Conservation (phyloP, 2,113 vertebrate species). For the Plotosus lineatus region DNA sequence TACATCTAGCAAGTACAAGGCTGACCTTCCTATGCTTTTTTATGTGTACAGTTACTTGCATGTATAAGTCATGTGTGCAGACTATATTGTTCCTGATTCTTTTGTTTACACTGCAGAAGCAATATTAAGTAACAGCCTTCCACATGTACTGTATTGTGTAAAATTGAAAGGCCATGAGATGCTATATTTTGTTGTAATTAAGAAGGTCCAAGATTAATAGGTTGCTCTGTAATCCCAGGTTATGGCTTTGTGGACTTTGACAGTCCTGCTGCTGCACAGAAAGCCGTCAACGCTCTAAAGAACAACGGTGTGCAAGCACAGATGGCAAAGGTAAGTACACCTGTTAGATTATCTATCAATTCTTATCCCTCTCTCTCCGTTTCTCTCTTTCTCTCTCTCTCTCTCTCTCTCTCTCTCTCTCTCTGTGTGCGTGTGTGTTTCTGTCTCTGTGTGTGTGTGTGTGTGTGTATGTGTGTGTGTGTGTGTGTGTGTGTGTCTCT, state of each 20-base stretch:
- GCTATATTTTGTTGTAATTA: not conserved
- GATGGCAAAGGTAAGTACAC: constrained; percentile 93
- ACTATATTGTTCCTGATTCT: not conserved
- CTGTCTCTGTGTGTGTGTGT: not conserved
- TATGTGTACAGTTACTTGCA: not conserved
- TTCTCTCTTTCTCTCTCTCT: not conserved
- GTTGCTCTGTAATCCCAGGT: constrained; percentile 74
- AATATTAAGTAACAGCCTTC: not conserved
- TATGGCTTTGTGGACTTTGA: constrained; percentile 99
- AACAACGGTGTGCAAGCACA: constrained; percentile 93
- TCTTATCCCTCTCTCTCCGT: not conserved
- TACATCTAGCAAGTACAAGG: no score
- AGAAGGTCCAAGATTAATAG: constrained; percentile 24
- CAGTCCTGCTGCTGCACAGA: constrained; percentile 94
- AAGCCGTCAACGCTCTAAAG: constrained; percentile 94
- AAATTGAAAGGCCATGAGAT: not conserved
- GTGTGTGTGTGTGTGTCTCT: no score
- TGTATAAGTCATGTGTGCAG: not conserved
- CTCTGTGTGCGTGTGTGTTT: not conserved
- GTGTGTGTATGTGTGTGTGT: not conserved
- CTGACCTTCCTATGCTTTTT: not conserved
- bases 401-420: no score
- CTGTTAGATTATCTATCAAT: constrained; percentile 28
- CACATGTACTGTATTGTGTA: not conserved
- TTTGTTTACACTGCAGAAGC: not conserved